Evolutionary conservation across 2,113 vertebrate genomes (phyloP).

Genomic region (Gymnorhina tibicen): DNA sequence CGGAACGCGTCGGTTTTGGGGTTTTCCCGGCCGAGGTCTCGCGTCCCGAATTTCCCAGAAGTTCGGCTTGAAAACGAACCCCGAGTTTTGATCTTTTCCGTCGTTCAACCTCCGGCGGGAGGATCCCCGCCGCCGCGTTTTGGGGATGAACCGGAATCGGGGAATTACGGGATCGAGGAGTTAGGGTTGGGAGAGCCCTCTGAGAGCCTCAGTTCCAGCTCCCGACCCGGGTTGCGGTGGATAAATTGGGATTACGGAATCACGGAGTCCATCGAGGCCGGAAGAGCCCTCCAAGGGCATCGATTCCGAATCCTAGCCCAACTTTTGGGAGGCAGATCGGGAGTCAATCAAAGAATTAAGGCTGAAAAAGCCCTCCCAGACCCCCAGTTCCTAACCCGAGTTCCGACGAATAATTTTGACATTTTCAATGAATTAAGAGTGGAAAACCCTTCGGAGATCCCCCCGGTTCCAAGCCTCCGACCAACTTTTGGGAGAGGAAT

Average conservation of each 20-base stretch:
- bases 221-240: no score
- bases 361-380: background rate
- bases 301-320: background rate
- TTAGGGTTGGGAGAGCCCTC: background rate
- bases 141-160: background rate
- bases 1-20: background rate
- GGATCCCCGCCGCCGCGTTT: background rate
- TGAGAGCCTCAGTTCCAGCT: fast-evolving
- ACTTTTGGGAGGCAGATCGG: background rate
- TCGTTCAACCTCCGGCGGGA: fast-evolving
- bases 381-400: no score
- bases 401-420: no score
- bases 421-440: background rate
- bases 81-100: fast-evolving
- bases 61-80: fast-evolving
- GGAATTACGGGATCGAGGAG: fast-evolving
- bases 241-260: background rate
- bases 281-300: fast-evolving
- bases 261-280: background rate
- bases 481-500: no score
- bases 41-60: fast-evolving
- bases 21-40: background rate
- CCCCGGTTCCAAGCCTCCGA: no score
- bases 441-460: background rate
- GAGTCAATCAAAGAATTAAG: background rate